Percentiles rank a stretch among this genome's conserved stretches.
phyloP scores from a whole-genome alignment of 2,888 invertebrate species.

The Zonitis immaculata region DNA sequence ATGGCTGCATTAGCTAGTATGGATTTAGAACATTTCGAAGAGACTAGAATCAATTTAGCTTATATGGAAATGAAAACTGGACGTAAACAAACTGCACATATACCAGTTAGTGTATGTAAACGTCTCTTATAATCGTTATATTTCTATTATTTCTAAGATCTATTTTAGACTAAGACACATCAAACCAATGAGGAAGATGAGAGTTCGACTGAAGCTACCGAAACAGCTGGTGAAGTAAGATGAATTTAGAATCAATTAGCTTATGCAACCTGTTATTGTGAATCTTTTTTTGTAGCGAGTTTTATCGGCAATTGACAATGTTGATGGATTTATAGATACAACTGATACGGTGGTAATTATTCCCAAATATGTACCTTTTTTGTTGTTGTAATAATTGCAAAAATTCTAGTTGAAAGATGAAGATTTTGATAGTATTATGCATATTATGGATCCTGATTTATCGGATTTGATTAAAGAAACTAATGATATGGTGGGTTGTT shows the following conservation, averaged over 20 bases:
- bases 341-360: no score
- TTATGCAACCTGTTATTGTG: no score
- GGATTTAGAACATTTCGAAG: constrained; percentile 71
- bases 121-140: no score
- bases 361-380: no score
- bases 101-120: constrained; percentile 14
- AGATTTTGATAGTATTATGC: constrained; percentile 22
- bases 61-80: constrained; percentile 80
- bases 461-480: constrained; percentile 61
- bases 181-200: background rate
- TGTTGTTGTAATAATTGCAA: no score
- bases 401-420: background rate
- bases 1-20: constrained; percentile 69
- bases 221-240: background rate
- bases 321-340: no score
- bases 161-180: background rate
- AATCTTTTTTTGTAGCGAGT: no score
- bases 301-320: no score
- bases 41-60: constrained; percentile 74
- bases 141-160: background rate
- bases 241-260: no score
- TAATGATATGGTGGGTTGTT: constrained; percentile 54
- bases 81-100: constrained; percentile 39
- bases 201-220: background rate
- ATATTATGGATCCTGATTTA: constrained; percentile 51